These are phyloP conservation scores for Rhingia campestris DNA, from an alignment of 2,888 invertebrate genomes.

Conservation along the genomic window DNA sequence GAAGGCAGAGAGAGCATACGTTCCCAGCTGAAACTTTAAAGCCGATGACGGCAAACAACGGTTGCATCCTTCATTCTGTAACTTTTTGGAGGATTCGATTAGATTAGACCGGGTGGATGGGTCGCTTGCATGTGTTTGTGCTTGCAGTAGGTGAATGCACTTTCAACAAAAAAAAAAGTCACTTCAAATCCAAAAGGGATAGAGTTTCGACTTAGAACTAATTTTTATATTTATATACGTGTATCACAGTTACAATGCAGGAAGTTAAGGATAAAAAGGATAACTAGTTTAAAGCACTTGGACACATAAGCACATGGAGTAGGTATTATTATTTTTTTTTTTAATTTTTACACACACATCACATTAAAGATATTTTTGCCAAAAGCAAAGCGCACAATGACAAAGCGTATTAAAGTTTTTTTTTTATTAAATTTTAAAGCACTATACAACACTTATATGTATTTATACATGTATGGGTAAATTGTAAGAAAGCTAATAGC, in stretches of 20 bases:
- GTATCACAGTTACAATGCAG: conserved; percentile 70
- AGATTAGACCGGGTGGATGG: conserved; percentile 46
- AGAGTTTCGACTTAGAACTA: conserved; percentile 28
- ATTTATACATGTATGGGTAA: conserved; percentile 8
- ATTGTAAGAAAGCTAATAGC: conserved; percentile 45
- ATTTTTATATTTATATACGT: conserved; percentile 24
- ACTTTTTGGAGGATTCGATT: conserved; percentile 44
- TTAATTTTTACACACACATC: conserved; percentile 17
- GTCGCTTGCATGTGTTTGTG: conserved; percentile 8
- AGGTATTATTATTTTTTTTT: conserved; percentile 3
- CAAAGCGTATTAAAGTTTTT: conserved; percentile 13
- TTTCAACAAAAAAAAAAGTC: conserved; percentile 8
- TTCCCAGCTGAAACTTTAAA: conserved; percentile 50
- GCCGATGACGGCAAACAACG: conserved; percentile 34
- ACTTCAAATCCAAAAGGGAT: conserved; percentile 40
- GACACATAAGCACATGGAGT: conserved; percentile 65
- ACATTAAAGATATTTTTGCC: conserved; percentile 26
- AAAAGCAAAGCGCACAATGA: conserved; percentile 36
- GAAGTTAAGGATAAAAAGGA: conserved; percentile 41
- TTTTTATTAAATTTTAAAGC: conserved; percentile 52
- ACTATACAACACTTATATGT: conserved; percentile 59
- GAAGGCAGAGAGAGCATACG: conserved; percentile 49
- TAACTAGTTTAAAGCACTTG: conserved; percentile 64
- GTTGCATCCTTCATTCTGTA: conserved; percentile 55
- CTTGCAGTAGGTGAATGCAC: conserved; percentile 68